Evolutionary conservation across 2,888 invertebrate species (phyloP), one percentile per base, ranked within the genome.

Genomic region (Leptinotarsa rubiginosa): DNA sequence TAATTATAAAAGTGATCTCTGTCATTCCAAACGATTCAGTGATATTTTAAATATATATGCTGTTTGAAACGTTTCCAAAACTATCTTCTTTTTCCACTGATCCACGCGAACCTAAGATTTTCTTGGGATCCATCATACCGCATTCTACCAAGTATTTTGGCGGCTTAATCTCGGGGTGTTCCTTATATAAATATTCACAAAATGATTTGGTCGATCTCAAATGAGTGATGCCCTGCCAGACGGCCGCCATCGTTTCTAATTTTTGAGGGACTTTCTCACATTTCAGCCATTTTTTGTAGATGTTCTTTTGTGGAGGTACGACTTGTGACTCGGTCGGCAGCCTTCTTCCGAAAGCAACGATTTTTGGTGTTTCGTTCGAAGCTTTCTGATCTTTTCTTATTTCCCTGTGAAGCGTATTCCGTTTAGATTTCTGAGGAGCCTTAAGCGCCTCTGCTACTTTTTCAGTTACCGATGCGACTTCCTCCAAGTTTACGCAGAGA

Each of bases 221-320:
- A 84, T 92, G 89, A 22, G 90, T 89, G 62, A 93, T 91, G n/a
- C 90, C 91, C 16, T 90, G 89, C 91, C 91, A 93, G 1, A 93
- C 90, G 65, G 89, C 88, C 0, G 91, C 88, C 92, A 93, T 92
- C 1, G 89, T 87, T 72, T 89, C 89, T 20, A 93, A 84, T 64
- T 92, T 91, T 68, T 89, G 87, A 0, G 91, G 92, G 65, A 92
- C 90, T 75, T 88, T 84, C 54, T 90, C 88, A 71, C 91, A 90
- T 12, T 88, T 84, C 47, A 91, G 83, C 92, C 92, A 93, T 78
- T 88, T 88, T 65, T 88, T 84, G 64, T 89, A 83, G 0, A 91
- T 89, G 49, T 89, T 88, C 83, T 91, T 91, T 1, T 78, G 77
- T 3, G 78, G 79, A 2, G 81, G 82, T 16, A 22, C 41, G 16